phyloP scores from a whole-genome alignment of 2,797 vertebrate species.

The Karalla daura region DNA sequence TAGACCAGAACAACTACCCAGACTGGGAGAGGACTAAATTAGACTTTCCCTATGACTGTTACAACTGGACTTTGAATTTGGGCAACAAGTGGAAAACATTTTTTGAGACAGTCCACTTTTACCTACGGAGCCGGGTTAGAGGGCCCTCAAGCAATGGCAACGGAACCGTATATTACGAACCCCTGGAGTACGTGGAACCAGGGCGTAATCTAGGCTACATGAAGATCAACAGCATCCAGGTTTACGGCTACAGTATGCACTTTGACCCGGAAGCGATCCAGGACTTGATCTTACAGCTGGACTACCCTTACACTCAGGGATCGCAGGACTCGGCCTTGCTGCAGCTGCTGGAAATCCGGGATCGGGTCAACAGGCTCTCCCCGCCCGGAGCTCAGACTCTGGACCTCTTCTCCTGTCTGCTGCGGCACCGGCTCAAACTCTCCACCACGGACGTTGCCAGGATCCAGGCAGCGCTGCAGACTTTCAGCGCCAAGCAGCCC shows the following conservation, averaged over 20 bases:
- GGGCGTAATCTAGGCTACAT: conserved; percentile 95
- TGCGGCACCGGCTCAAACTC: conserved; percentile 96
- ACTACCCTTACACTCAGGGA: conserved; percentile 98
- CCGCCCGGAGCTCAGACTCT: conserved; percentile 92
- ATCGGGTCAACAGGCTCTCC: conserved; percentile 96
- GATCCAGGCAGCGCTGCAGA: conserved; percentile 95
- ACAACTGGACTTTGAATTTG: conserved; percentile 96
- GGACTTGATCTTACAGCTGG: conserved; percentile 96
- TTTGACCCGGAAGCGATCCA: conserved; percentile 97
- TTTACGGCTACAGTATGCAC: conserved; percentile 98
- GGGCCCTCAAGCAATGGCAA: conserved; percentile 87
- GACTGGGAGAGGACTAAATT: conserved; percentile 98
- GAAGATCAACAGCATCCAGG: conserved; percentile 98
- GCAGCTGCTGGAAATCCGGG: conserved; percentile 95
- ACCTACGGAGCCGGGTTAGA: conserved; percentile 92
- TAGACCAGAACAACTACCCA: conserved; percentile 93
- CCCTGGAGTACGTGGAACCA: conserved; percentile 93
- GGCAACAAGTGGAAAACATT: conserved; percentile 99
- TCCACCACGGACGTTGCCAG: conserved; percentile 94
- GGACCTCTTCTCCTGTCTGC: conserved; percentile 96
- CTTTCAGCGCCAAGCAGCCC: conserved; percentile 95
- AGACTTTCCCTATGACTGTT: conserved; percentile 95
- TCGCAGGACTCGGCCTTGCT: conserved; percentile 96
- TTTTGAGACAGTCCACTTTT: conserved; percentile 98
- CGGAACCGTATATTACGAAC: conserved; percentile 91